Percentiles rank a stretch among this genome's conserved stretches.
These are phyloP conservation scores for Orchesellides sinensis DNA, from an alignment of 2,888 invertebrate species.

Conservation along the genomic window DNA sequence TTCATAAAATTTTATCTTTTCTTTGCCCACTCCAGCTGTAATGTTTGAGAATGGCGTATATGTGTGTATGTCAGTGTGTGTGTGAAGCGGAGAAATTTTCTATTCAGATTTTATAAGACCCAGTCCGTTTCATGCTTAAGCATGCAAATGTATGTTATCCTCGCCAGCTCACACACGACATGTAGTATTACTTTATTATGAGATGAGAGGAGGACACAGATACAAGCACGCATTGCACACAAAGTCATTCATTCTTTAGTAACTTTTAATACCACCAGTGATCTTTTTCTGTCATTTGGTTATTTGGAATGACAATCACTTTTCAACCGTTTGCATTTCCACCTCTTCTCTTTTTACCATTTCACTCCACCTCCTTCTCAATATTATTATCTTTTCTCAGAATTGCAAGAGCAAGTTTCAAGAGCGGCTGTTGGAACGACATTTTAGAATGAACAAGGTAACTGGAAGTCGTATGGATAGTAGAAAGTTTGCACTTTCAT, in stretches of 20 bases:
- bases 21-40: not conserved
- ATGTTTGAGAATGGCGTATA: not conserved
- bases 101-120: not conserved
- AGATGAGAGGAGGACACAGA: not conserved
- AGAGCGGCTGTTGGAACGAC: not conserved
- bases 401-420: not conserved
- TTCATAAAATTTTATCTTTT: too few species aligned
- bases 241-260: constrained; percentile 14
- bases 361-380: constrained; percentile 3
- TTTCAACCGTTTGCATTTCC: constrained; percentile 36
- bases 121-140: too few species aligned
- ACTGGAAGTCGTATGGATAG: constrained; percentile 12
- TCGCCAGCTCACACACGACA: constrained; percentile 22
- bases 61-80: too few species aligned
- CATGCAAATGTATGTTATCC: too few species aligned
- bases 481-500: constrained; percentile 57
- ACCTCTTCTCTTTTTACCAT: constrained; percentile 14
- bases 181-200: constrained; percentile 43
- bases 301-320: constrained; percentile 36
- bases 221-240: constrained; percentile 1
- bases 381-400: constrained; percentile 11
- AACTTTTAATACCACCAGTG: not conserved
- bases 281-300: not conserved
- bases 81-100: not conserved
- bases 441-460: not conserved